A percentile compares a stretch with the other conserved stretches of the same genome.
These are phyloP conservation scores for Pseudopipra pipra DNA, from an alignment of 2,113 vertebrate genomes.

Conservation along the genomic window DNA sequence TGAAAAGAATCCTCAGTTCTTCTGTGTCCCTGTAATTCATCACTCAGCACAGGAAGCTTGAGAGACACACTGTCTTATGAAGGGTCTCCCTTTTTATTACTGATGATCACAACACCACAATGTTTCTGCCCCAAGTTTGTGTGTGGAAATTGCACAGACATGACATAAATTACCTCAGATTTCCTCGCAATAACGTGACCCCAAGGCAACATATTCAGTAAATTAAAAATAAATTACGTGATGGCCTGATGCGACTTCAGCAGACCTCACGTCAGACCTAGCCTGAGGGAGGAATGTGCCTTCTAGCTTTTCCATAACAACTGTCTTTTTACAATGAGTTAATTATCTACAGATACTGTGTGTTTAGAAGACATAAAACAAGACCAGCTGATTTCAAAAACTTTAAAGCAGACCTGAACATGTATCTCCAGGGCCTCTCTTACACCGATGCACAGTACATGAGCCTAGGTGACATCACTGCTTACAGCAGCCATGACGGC, in stretches of 20 bases:
- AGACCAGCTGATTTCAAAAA: constrained; percentile 41
- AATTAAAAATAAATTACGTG: constrained; percentile 56
- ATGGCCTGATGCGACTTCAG: constrained; percentile 8
- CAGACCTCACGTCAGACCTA: background rate
- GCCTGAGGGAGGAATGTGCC: constrained; percentile 36
- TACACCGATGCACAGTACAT: rapidly evolving
- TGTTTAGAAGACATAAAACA: constrained; percentile 41
- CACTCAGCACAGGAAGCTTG: background rate
- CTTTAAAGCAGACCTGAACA: background rate
- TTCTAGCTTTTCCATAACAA: constrained; percentile 46
- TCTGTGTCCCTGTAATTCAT: background rate
- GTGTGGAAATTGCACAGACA: background rate
- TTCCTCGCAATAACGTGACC: constrained; percentile 10
- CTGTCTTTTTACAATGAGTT: constrained; percentile 39
- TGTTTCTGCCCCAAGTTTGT: background rate
- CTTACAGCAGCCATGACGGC: background rate
- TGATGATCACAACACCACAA: background rate
- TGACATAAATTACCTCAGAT: constrained; percentile 1
- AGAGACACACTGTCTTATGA: background rate
- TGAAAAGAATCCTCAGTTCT: background rate
- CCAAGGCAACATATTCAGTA: constrained; percentile 27
- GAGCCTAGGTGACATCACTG: background rate
- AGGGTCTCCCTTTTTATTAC: background rate
- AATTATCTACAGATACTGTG: constrained; percentile 51
- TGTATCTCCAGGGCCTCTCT: background rate